Evolutionary conservation across 1,140 invertebrate species (phyloP).

Genomic region (Metaphire vulgaris): DNA sequence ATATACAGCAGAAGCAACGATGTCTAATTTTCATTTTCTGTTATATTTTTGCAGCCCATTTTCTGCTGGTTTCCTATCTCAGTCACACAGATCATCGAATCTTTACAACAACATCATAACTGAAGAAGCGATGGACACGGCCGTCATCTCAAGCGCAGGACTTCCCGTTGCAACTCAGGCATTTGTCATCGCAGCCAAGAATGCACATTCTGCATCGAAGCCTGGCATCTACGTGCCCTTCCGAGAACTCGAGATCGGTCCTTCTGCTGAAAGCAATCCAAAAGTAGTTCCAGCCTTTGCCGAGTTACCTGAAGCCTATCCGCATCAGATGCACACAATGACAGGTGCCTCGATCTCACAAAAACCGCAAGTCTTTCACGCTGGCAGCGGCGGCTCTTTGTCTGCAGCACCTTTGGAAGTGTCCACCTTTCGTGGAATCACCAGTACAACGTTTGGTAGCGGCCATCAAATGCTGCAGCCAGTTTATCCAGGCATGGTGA

Average conservation of each 20-base stretch:
- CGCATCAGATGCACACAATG: no score
- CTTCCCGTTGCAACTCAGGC: neutral
- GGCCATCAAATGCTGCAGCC: neutral
- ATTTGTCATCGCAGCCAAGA: neutral
- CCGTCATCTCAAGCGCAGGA: neutral
- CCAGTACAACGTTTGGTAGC: neutral
- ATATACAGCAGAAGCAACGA: no score
- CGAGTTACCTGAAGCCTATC: neutral
- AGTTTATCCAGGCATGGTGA: neutral
- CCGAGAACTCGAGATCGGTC: neutral
- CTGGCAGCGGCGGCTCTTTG: neutral
- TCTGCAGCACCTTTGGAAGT: neutral
- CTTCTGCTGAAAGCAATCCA: neutral
- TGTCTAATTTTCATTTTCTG: no score
- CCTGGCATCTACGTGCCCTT: neutral
- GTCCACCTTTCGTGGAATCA: neutral
- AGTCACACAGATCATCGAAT: neutral
- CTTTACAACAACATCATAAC: neutral
- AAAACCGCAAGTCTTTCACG: neutral
- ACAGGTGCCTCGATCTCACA: neutral
- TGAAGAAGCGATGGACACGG: neutral
- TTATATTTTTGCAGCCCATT: neutral
- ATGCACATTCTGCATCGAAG: neutral
- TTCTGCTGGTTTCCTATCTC: neutral
- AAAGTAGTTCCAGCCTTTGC: neutral